Evolutionary conservation across 1,140 invertebrate species (phyloP), one percentile per base, ranked within the genome.

Genomic region (Phymorhynchus buccinoides): DNA sequence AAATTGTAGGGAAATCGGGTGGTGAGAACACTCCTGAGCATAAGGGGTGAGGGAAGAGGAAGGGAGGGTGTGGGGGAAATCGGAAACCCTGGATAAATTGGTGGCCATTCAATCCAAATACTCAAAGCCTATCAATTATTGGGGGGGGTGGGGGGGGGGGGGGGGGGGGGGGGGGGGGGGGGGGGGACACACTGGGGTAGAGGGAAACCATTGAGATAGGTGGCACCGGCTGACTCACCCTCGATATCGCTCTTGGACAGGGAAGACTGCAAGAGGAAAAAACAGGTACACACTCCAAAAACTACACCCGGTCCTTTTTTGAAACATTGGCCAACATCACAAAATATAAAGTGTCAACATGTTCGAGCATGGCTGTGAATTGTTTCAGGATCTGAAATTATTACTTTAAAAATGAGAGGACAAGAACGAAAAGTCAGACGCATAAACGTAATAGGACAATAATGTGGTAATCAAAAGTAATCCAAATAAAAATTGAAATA

Each of bases 191-290:
- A 16, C 16, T 14, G n/a, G 22, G 56, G 12, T 41, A 16, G 27
- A n/a, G 39, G 16, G 44, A 12, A 78, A 22, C 42, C 27, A n/a
- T n/a, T n/a, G 39, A 27, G 9, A 30, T 18, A 7, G 30, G 18
- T 71, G 14, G 18, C 14, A 6, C 30, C n/a, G 18, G 18, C 14
- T 16, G 66, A 82, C 80, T 82, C 56, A 82, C 80, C 80, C 52
- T 82, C 80, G 32, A 82, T 82, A 30, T 82, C 80, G 80, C 30
- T 66, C 56, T 82, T 82, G 80, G 80, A 82, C 52, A 82, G 68
- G 80, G 80, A 82, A 82, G 80, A 82, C 80, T 82, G 80, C 56
- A 68, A 82, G 48, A 82, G 35, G 52, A n/a, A 42, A 82, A 66
- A 41, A 32, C 32, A 82, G 37, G 7, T 37, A 68, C 52, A 39